Conservation (phyloP, 2,113 vertebrate species). For the Solea solea region DNA sequence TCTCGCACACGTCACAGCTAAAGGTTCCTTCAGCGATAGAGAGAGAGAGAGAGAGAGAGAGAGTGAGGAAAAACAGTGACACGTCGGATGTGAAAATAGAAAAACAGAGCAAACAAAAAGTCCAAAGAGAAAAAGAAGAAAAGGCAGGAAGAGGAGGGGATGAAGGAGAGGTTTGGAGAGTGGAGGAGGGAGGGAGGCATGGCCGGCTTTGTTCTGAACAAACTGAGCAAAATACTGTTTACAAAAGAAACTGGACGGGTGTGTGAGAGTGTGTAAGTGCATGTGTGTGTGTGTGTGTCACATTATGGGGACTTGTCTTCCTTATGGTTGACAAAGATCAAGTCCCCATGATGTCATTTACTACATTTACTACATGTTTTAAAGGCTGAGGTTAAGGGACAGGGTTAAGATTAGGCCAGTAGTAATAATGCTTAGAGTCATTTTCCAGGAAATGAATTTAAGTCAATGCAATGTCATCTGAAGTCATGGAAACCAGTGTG, state of each 20-base stretch:
- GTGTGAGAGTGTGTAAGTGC: constrained; percentile 29
- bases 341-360: no score
- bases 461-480: no score
- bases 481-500: not conserved
- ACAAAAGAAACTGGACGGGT: constrained; percentile 45
- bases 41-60: not conserved
- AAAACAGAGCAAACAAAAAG: constrained; percentile 25
- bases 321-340: no score
- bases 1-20: not conserved
- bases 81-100: constrained; percentile 31
- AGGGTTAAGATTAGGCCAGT: no score
- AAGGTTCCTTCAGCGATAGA: constrained; percentile 17
- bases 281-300: constrained; percentile 22
- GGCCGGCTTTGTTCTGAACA: constrained; percentile 55
- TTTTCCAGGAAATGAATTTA: no score
- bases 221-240: constrained; percentile 47
- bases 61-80: not conserved
- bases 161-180: constrained; percentile 28
- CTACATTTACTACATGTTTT: no score
- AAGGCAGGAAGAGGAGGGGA: constrained; percentile 52
- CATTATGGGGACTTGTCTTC: no score
- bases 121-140: constrained; percentile 26
- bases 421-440: no score
- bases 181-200: constrained; percentile 13
- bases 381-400: no score